Evolutionary conservation across 2,797 vertebrate genomes (phyloP).

Genomic region (Spondyliosoma cantharus): DNA sequence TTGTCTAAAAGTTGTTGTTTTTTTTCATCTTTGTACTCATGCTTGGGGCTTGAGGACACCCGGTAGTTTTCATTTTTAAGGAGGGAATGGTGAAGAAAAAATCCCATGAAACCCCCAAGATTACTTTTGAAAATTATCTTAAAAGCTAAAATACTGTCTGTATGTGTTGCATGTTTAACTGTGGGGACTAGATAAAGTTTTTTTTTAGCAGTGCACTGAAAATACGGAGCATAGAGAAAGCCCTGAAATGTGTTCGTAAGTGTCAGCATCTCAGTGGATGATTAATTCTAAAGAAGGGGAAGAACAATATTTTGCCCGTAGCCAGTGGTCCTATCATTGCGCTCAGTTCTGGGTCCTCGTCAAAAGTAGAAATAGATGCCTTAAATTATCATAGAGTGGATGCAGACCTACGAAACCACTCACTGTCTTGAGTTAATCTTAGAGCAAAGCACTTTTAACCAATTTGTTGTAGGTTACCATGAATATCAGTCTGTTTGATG

Average conservation of each 20-base stretch:
- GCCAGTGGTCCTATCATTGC: slow-evolving; percentile 27
- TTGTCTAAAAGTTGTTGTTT: slow-evolving; percentile 86
- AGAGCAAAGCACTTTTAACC: slow-evolving; percentile 78
- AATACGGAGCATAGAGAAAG: slow-evolving; percentile 4
- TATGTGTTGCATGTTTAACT: slow-evolving; percentile 76
- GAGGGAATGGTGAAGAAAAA: slow-evolving; percentile 76
- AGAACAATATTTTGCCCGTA: slow-evolving; percentile 15
- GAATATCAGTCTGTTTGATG: slow-evolving; percentile 62
- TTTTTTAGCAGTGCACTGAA: slow-evolving; percentile 40
- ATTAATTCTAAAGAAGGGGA: slow-evolving; percentile 17
- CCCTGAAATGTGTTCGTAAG: slow-evolving; percentile 12
- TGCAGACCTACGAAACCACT: slow-evolving; percentile 38
- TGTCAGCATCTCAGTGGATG: slow-evolving; percentile 32
- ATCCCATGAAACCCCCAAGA: slow-evolving; percentile 85
- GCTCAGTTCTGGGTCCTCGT: slow-evolving; percentile 50
- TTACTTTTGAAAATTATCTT: slow-evolving; percentile 82
- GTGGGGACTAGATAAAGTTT: slow-evolving; percentile 40
- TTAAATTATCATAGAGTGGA: slow-evolving; percentile 72
- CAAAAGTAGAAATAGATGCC: slow-evolving; percentile 76
- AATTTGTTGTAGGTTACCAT: slow-evolving; percentile 55
- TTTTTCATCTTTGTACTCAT: slow-evolving; percentile 75
- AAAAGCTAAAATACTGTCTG: slow-evolving; percentile 66
- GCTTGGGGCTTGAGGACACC: slow-evolving; percentile 85
- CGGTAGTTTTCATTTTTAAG: slow-evolving; percentile 86
- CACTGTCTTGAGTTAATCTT: slow-evolving; percentile 47